Base-by-base conservation (phyloP, 2,797 vertebrate genomes). In the Sebastes elongatus region DNA sequence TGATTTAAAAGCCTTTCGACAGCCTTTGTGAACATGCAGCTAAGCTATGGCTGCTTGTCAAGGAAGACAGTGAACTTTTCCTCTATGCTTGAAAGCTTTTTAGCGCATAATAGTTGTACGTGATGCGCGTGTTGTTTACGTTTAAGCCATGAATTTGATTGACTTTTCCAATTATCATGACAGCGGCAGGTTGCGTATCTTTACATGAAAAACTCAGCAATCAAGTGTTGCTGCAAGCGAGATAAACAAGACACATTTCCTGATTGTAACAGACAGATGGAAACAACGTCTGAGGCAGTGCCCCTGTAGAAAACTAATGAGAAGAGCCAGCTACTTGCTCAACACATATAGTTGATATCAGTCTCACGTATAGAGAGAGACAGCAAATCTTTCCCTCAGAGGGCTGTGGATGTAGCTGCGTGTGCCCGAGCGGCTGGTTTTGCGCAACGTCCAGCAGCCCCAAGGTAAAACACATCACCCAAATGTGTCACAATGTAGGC, bases 391-490 rank as follows among this genome's bases (percentile, higher is more conserved):
- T 65, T 74, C 71, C 68, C 76, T 70, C 27, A 49, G 74, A 82
- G 74, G 75, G 78, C 56, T 65, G 72, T 72, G 30, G 78, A 76
- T 76, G 80, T 74, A 72, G 81, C 68, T 57, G 64, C 55, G 68
- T 82, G 66, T 75, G 78, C 67, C 66, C 2, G 33, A 90, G 74
- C 9, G 66, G 80, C 86, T 84, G 75, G 64, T 49, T 86, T 73
- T 82, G 78, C 49, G 30, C 69, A 70, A 86, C 75, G 86, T 88
- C 87, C 84, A 56, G 71, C 74, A 76, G 84, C 88, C 86, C 78
- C 89, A 77, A 85, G 91, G 88, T 93, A 81, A 80, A 84, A 87
- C 89, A 74, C 88, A 87, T 93, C 92, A 92, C 82, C 89, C 86
- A 77, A 88, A 92, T 90, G 87, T 93, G 91, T 93, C 89, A 93